phyloP scores from a whole-genome alignment of 2,113 vertebrate genomes.

The Aramus guarauna region DNA sequence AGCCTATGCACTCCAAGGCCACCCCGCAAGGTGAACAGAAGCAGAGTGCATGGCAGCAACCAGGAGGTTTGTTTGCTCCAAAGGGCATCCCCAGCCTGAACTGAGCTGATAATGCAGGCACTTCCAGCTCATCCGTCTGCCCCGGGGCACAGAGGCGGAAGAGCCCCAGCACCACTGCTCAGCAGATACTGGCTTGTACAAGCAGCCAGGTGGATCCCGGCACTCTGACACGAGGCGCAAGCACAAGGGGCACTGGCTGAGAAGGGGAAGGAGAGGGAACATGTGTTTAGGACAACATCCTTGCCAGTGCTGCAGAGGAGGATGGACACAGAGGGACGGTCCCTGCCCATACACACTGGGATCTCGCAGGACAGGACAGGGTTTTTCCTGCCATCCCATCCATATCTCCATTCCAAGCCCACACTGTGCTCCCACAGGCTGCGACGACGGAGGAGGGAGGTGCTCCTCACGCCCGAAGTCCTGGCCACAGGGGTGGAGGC shows the following conservation, averaged over 20 bases:
- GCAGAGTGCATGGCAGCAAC: background rate
- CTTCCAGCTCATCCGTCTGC: background rate
- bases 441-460: background rate
- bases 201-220: background rate
- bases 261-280: background rate
- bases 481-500: accelerated
- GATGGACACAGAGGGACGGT: background rate
- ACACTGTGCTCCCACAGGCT: background rate
- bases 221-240: background rate
- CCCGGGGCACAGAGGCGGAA: background rate
- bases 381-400: background rate
- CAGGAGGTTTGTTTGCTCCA: background rate
- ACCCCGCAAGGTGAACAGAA: background rate
- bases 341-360: background rate
- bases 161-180: background rate
- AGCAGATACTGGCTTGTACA: background rate
- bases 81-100: background rate
- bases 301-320: background rate
- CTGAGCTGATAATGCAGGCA: background rate
- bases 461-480: background rate
- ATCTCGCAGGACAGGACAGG: background rate
- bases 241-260: background rate
- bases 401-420: background rate
- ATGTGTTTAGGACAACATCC: accelerated
- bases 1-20: background rate